Evolutionary conservation across 2,113 vertebrate genomes (phyloP).

Genomic region (Reinhardtius hippoglossoides): DNA sequence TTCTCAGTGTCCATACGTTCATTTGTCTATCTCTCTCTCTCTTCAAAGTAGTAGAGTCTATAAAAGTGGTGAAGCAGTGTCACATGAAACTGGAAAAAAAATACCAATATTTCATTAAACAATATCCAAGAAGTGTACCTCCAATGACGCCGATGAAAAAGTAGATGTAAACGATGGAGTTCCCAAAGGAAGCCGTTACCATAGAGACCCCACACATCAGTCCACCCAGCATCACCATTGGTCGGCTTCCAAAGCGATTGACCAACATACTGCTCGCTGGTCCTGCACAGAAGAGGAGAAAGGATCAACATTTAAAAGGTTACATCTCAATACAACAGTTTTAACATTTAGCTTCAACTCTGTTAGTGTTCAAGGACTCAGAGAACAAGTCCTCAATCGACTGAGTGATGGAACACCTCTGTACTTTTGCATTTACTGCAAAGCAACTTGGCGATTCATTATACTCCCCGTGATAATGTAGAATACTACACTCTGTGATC

Average conservation of each 20-base stretch:
- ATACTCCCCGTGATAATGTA: slow-evolving; percentile 51
- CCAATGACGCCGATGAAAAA: slow-evolving; percentile 85
- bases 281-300: slow-evolving; percentile 66
- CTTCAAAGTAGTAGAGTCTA: not conserved
- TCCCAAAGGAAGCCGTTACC: slow-evolving; percentile 84
- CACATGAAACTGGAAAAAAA: not conserved
- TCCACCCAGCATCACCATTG: slow-evolving; percentile 85
- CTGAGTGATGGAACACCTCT: slow-evolving; percentile 30
- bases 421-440: slow-evolving; percentile 5
- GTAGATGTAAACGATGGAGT: slow-evolving; percentile 85
- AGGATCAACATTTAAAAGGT: not conserved
- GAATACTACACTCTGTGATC: slow-evolving; percentile 62
- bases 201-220: slow-evolving; percentile 83
- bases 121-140: slow-evolving; percentile 71
- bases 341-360: not conserved
- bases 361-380: slow-evolving; percentile 3
- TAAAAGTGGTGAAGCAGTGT: not conserved
- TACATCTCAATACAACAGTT: not conserved
- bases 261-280: slow-evolving; percentile 86
- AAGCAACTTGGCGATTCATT: slow-evolving; percentile 54
- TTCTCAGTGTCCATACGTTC: too few species aligned
- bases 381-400: not conserved
- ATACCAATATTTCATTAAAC: not conserved
- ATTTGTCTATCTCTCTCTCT: too few species aligned
- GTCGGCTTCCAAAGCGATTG: slow-evolving; percentile 85